These are phyloP conservation scores for Eulemur mongoz DNA, from an alignment of 2,797 vertebrate genomes.

Conservation along the genomic window DNA sequence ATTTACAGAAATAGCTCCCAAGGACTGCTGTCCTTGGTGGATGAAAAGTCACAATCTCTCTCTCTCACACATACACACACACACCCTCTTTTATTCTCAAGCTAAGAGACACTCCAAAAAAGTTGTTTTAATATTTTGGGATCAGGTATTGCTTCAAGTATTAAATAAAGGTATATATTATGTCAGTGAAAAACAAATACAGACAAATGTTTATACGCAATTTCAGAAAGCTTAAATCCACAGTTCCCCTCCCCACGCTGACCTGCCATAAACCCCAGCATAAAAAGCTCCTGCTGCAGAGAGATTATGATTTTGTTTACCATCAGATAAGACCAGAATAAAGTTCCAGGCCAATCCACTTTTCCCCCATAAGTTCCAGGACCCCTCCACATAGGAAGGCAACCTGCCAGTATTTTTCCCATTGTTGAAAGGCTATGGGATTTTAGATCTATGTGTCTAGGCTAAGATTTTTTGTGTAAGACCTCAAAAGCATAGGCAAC, in stretches of 20 bases:
- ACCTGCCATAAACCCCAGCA: not conserved
- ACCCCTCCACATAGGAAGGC: not conserved
- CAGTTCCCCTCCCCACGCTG: accelerated
- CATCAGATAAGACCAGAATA: not conserved
- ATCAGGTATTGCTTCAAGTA: not conserved
- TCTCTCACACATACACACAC: not conserved
- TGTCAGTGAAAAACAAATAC: not conserved
- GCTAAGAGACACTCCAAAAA: not conserved
- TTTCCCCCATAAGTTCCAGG: not conserved
- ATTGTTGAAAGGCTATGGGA: not conserved
- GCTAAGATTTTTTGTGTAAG: too few relatives aligned
- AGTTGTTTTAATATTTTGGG: not conserved
- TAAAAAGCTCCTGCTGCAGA: not conserved
- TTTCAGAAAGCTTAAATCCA: not conserved
- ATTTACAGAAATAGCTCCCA: constrained; percentile 40
- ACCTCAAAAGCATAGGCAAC: too few relatives aligned
- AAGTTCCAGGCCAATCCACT: not conserved
- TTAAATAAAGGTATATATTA: not conserved
- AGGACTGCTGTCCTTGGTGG: not conserved
- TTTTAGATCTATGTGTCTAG: too few relatives aligned
- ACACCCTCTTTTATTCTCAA: not conserved
- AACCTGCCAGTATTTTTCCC: not conserved
- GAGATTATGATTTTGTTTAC: not conserved
- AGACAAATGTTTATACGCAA: not conserved
- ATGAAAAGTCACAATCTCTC: not conserved